Percentiles rank a stretch among this genome's conserved stretches.
phyloP scores from a whole-genome alignment of 2,888 invertebrate genomes.

The Saturnia pavonia region DNA sequence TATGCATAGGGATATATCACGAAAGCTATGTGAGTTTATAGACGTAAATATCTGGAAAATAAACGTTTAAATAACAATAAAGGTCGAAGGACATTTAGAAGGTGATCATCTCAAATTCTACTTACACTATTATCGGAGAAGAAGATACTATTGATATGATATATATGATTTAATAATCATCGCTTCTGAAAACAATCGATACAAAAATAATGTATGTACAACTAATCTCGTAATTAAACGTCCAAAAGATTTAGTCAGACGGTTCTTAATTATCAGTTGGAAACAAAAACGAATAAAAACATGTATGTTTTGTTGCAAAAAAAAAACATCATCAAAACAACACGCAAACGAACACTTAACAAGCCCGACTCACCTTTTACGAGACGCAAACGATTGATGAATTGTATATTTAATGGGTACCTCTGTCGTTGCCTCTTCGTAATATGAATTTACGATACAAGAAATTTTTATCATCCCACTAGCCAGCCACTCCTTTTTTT shows the following conservation, averaged over 20 bases:
- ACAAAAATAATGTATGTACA: neutral
- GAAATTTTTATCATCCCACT: neutral
- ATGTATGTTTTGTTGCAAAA: constrained; percentile 2
- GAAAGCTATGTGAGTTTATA: too few species aligned
- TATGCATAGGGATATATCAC: too few species aligned
- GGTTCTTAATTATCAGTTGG: neutral
- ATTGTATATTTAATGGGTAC: constrained; percentile 9
- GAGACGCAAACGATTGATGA: constrained; percentile 12
- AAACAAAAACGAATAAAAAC: neutral
- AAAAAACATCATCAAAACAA: constrained; percentile 17
- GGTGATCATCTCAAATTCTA: too few species aligned
- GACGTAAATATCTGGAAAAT: too few species aligned
- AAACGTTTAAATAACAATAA: too few species aligned
- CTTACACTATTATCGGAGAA: too few species aligned
- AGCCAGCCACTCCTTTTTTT: constrained; percentile 1
- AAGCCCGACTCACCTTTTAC: constrained; percentile 14
- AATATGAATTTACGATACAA: constrained; percentile 17
- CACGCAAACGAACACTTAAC: constrained; percentile 1
- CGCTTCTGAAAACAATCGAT: too few species aligned
- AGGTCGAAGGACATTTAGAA: too few species aligned
- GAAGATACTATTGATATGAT: too few species aligned
- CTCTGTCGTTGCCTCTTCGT: constrained; percentile 18
- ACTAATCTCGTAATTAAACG: neutral
- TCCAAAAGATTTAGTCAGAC: neutral
- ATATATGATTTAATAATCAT: too few species aligned